A percentile compares a stretch with the other conserved stretches of the same genome.
These are phyloP conservation scores for Erebia aethiops DNA, from an alignment of 2,888 invertebrate genomes.

Conservation along the genomic window DNA sequence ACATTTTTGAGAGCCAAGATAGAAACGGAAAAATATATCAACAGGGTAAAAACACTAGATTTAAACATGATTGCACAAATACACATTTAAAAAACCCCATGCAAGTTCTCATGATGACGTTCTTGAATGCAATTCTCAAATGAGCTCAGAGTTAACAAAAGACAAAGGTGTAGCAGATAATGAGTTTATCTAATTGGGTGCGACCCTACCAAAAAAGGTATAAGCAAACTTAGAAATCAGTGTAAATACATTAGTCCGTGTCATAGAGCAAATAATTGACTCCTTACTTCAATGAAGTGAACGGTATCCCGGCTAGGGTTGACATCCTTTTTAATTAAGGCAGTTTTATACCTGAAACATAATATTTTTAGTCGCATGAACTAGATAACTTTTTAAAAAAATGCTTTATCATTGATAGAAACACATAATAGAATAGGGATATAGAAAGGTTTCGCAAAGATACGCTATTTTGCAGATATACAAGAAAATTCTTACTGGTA, in stretches of 20 bases:
- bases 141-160: slow-evolving; percentile 54
- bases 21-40: slow-evolving; percentile 58
- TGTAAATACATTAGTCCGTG: slow-evolving; percentile 60
- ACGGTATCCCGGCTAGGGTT: slow-evolving; percentile 31
- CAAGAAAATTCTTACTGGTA: too few species aligned
- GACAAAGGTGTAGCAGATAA: slow-evolving; percentile 58
- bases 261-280: slow-evolving; percentile 42
- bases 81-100: slow-evolving; percentile 39
- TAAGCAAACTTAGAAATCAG: slow-evolving; percentile 69
- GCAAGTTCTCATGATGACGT: slow-evolving; percentile 46
- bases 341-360: too few species aligned
- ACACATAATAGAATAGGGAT: too few species aligned
- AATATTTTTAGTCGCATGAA: too few species aligned
- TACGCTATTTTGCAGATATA: too few species aligned
- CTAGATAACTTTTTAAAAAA: too few species aligned
- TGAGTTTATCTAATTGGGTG: slow-evolving; percentile 66
- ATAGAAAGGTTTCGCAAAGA: too few species aligned
- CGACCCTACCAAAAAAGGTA: slow-evolving; percentile 68
- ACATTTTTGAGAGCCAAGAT: slow-evolving; percentile 62
- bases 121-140: slow-evolving; percentile 59
- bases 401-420: too few species aligned
- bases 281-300: slow-evolving; percentile 41
- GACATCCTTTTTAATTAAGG: background rate
- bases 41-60: slow-evolving; percentile 58
- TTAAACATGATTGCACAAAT: slow-evolving; percentile 61